Evolutionary conservation across 2,888 invertebrate species (phyloP).

Genomic region (Meloe dianella): DNA sequence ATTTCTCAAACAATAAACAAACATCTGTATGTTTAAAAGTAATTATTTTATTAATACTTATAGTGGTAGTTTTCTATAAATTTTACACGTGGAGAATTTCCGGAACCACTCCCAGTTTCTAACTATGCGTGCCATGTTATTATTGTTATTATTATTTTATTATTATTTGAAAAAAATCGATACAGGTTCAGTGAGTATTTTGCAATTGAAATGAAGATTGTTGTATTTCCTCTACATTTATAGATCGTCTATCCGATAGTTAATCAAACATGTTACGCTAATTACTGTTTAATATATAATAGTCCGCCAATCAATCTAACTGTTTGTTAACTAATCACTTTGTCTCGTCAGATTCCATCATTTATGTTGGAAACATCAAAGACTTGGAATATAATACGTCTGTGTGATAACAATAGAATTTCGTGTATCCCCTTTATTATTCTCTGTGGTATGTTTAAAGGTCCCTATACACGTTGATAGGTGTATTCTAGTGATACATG

Average conservation of each 20-base stretch:
- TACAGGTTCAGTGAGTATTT: neutral
- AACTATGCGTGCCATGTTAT: neutral
- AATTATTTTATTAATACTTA: neutral
- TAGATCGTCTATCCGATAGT: conserved; percentile 7
- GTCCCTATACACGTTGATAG: neutral
- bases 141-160: neutral
- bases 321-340: conserved; percentile 12
- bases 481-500: neutral
- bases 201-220: conserved; percentile 8
- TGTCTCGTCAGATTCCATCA: neutral
- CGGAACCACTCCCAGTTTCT: neutral
- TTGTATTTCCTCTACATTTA: neutral
- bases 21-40: neutral
- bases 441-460: neutral
- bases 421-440: neutral
- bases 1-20: neutral
- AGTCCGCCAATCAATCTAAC: neutral
- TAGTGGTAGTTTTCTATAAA: neutral
- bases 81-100: neutral
- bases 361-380: neutral
- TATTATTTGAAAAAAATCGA: conserved; percentile 4
- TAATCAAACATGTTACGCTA: conserved; percentile 2
- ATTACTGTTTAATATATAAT: conserved; percentile 6
- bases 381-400: neutral
- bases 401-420: neutral